Percentiles rank a stretch among this genome's conserved stretches.
Conservation (phyloP, 2,888 invertebrate species). For the Amiota communis region DNA sequence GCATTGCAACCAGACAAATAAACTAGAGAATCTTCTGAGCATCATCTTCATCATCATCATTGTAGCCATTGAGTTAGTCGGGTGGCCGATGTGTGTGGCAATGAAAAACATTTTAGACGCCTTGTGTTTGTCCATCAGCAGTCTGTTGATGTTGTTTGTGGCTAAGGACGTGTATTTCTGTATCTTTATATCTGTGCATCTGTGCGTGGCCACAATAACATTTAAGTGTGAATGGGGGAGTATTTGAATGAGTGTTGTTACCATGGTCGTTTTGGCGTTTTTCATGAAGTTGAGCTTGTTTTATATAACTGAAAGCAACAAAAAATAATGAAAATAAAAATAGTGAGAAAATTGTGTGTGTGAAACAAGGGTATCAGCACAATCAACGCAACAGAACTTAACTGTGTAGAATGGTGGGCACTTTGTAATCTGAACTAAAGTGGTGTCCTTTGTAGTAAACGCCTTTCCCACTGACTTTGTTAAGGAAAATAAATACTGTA, state of each 20-base stretch:
- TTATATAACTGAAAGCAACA: not conserved
- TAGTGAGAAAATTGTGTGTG: not conserved
- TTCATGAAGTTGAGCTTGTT: constrained; percentile 13
- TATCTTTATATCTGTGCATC: not conserved
- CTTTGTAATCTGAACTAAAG: no score
- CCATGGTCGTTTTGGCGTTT: not conserved
- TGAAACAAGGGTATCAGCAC: not conserved
- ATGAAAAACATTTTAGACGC: constrained; percentile 15
- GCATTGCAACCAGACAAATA: not conserved
- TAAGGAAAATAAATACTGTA: constrained; percentile 32
- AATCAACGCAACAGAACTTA: not conserved
- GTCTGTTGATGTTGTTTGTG: constrained; percentile 12
- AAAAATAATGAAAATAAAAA: constrained; percentile 11
- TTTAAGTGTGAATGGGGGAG: no score
- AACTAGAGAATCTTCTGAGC: not conserved
- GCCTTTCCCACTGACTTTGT: not conserved
- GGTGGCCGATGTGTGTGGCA: not conserved
- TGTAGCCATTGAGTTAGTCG: not conserved
- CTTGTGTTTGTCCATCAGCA: not conserved
- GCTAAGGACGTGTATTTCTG: not conserved
- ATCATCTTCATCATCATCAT: not conserved
- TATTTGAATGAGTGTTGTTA: no score
- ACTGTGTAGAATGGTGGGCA: not conserved
- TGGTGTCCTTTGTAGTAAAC: no score
- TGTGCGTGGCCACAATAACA: not conserved